Conservation (phyloP, 2,888 invertebrate genomes). For the Aelia acuminata region DNA sequence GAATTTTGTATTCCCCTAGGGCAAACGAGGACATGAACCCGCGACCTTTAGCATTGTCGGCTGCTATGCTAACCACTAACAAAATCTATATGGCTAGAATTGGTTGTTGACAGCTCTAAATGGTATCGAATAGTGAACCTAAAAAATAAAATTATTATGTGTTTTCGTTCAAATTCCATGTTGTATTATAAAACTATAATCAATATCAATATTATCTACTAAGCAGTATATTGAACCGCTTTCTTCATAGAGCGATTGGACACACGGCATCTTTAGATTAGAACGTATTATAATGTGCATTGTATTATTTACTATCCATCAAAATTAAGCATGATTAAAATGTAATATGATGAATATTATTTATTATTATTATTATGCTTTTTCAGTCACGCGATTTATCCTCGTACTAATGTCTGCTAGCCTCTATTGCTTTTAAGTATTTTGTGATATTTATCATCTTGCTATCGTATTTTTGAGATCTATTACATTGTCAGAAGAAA, state of each 20-base stretch:
- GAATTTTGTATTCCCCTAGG: too few relatives aligned
- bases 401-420: not conserved
- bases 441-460: not conserved
- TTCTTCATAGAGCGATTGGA: not conserved
- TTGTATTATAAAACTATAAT: too few relatives aligned
- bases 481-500: too few relatives aligned
- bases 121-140: too few relatives aligned
- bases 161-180: too few relatives aligned
- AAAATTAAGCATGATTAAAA: not conserved
- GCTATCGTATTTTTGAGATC: too few relatives aligned
- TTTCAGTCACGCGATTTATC: not conserved
- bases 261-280: slow-evolving; percentile 8
- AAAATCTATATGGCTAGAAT: too few relatives aligned
- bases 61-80: too few relatives aligned
- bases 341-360: not conserved
- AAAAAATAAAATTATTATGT: too few relatives aligned
- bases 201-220: not conserved
- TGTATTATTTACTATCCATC: not conserved
- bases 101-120: too few relatives aligned
- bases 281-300: not conserved
- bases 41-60: too few relatives aligned
- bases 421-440: not conserved
- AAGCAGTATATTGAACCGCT: not conserved
- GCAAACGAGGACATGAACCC: too few relatives aligned
- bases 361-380: not conserved